Evolutionary conservation across 2,797 vertebrate genomes (phyloP).

Genomic region (Lacerta viridis): DNA sequence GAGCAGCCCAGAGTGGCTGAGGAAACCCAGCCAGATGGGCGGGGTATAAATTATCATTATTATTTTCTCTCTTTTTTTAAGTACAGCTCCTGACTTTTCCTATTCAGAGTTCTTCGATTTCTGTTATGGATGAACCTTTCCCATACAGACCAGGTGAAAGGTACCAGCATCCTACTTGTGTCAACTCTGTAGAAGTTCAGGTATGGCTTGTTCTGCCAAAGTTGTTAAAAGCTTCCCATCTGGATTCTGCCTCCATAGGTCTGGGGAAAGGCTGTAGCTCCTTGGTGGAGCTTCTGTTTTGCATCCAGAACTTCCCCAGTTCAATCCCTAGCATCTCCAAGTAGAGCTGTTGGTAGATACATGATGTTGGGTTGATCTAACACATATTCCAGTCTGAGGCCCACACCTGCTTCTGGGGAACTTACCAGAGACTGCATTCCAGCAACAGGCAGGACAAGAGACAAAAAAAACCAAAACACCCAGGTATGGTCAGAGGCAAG

Average conservation of each 20-base stretch:
- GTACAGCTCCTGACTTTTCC: not conserved
- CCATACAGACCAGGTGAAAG: not conserved
- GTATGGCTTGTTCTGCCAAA: not conserved
- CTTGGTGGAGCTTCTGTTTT: not conserved
- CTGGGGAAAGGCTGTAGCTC: not conserved
- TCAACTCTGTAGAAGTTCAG: not conserved
- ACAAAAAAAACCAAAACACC: too few species aligned
- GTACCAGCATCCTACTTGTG: not conserved
- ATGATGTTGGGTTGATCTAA: too few species aligned
- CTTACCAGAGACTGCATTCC: too few species aligned
- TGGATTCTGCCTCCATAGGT: rapidly evolving
- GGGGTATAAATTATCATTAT: too few species aligned
- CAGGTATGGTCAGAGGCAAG: too few species aligned
- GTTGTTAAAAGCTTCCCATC: not conserved
- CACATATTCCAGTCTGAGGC: too few species aligned
- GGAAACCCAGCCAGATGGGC: too few species aligned
- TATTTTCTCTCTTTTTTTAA: slow-evolving; percentile 28
- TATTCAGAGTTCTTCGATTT: not conserved
- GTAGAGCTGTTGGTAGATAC: too few species aligned
- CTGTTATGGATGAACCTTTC: not conserved
- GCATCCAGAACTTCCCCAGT: not conserved
- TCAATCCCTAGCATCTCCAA: too few species aligned
- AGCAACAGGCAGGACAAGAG: too few species aligned
- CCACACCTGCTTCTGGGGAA: too few species aligned
- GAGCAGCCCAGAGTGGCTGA: too few species aligned